Evolutionary conservation across 2,888 invertebrate genomes (phyloP).

Genomic region (Phorcus lineatus): DNA sequence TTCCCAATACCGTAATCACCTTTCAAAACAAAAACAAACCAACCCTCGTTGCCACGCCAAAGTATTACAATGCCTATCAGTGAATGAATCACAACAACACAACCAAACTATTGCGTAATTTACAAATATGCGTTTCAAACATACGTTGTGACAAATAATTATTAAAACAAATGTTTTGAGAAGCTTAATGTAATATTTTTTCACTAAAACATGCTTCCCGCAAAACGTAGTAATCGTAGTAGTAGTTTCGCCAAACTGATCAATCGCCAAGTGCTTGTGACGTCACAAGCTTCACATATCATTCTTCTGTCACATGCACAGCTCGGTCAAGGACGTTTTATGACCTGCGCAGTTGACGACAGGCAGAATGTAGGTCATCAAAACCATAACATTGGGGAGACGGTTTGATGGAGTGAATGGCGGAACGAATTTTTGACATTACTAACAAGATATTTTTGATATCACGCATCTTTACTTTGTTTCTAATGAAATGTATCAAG

Average conservation of each 20-base stretch:
- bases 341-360: slow-evolving; percentile 8
- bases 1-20: no score
- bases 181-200: not conserved
- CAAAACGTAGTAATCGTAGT: no score
- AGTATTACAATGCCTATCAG: no score
- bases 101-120: no score
- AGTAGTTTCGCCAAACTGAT: no score
- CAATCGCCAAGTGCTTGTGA: not conserved
- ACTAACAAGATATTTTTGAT: not conserved
- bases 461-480: no score
- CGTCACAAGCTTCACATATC: not conserved
- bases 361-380: not conserved
- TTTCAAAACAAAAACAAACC: no score
- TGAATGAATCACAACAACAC: no score
- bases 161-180: not conserved
- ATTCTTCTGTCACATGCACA: slow-evolving; percentile 3
- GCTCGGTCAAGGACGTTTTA: slow-evolving; percentile 10
- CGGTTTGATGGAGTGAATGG: not conserved
- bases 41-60: no score
- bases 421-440: not conserved
- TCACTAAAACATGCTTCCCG: no score
- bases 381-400: not conserved
- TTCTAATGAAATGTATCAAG: no score
- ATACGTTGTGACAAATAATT: not conserved
- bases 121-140: no score